Base-by-base conservation (phyloP, 2,888 invertebrate genomes). In the Melipona beecheii region DNA sequence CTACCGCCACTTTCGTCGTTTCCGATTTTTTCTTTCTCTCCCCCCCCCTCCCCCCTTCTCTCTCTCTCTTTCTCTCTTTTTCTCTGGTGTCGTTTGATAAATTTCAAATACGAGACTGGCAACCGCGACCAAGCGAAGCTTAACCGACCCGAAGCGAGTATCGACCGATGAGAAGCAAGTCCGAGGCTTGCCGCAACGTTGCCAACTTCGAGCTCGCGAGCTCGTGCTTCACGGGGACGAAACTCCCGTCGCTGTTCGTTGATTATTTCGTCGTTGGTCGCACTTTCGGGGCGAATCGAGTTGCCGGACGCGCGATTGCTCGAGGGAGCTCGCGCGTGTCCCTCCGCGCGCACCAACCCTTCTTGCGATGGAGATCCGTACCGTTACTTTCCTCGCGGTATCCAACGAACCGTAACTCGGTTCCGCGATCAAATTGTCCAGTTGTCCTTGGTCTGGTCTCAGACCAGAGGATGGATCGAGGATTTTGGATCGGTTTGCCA, bases 401-500 rank as follows among this genome's bases (percentile, higher is more conserved):
- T 4, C 17, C 15, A 2, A 68, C 31, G 43, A 49, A 52, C 49
- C 62, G 68, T 74, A 78, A 78, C 69, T 79, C 65, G 56, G 27
- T 58, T 31, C 54, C 5, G n/a, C 54, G 65, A 86, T 82, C 73
- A 73, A 84, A 84, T 80, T 74, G 78, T 78, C 50, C 4, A 68
- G 71, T 43, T 43, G 43, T 43, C 43, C 69, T 27, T 54, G 19
- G 43, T 36, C n/a, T n/a, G 27, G 27, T 43, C 43, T 43, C 11
- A 9, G 43, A 43, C 43, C 43, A 43, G 27, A 43, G 17, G 69
- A 64, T 31, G 4, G 62, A 70, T 31, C 31, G 4, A 31, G 31
- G 78, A 78, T 75, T 58, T 65, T 31, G 85, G 60, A 81, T 88
- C 88, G 78, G 60, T 72, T 75, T 31, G 81, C 79, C 64, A 79